phyloP scores from a whole-genome alignment of 2,113 vertebrate species.

The Trachemys scripta region DNA sequence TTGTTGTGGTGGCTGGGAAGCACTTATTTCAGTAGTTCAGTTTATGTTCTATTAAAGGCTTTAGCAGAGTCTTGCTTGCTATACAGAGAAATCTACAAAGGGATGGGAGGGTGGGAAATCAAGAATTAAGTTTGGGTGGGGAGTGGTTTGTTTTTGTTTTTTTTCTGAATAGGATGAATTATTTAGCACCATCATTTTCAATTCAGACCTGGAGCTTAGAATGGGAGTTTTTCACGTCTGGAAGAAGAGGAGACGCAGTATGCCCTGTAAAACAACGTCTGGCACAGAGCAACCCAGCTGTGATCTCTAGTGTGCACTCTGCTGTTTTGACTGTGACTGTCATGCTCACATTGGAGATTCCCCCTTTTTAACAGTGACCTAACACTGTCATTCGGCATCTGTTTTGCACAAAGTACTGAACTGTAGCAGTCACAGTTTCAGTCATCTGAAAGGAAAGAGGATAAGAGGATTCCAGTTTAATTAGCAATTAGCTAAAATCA shows the following conservation, averaged over 20 bases:
- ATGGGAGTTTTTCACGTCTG: slow-evolving; percentile 28
- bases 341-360: slow-evolving; percentile 47
- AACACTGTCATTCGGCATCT: slow-evolving; percentile 32
- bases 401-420: slow-evolving; percentile 52
- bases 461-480: slow-evolving; percentile 66
- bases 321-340: slow-evolving; percentile 8
- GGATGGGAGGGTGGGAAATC: slow-evolving; percentile 12
- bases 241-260: not conserved
- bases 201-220: slow-evolving; percentile 10
- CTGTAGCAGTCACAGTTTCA: slow-evolving; percentile 20
- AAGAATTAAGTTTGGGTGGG: slow-evolving; percentile 57
- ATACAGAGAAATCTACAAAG: not conserved
- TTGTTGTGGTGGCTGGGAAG: slow-evolving; percentile 6
- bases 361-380: slow-evolving; percentile 54
- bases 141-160: slow-evolving; percentile 22
- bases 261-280: not conserved
- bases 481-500: slow-evolving; percentile 60
- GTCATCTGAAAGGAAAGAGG: slow-evolving; percentile 11
- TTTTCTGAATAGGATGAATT: slow-evolving; percentile 59
- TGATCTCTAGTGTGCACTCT: slow-evolving; percentile 15
- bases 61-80: not conserved
- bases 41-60: slow-evolving; percentile 5
- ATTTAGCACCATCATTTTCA: slow-evolving; percentile 33
- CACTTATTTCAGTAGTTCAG: not conserved
- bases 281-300: slow-evolving; percentile 51